phyloP scores from a whole-genome alignment of 2,888 invertebrate genomes.

The Lycia hirtaria region DNA sequence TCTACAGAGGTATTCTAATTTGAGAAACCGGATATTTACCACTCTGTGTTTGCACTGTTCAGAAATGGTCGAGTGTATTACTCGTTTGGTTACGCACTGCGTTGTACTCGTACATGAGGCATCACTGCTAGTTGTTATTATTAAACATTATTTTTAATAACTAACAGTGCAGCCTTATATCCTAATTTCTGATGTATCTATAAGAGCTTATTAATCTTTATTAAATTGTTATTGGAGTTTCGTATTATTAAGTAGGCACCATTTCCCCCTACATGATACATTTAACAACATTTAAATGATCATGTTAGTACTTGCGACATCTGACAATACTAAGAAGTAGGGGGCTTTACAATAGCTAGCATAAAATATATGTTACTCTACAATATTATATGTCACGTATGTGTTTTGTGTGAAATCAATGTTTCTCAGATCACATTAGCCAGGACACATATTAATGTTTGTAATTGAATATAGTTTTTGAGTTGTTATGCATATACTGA shows the following conservation, averaged over 20 bases:
- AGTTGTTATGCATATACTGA: neutral
- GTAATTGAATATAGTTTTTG: neutral
- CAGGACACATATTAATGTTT: neutral
- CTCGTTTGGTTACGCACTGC: conserved; percentile 11
- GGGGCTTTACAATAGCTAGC: conserved; percentile 34
- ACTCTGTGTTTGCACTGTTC: neutral
- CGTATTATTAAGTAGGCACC: conserved; percentile 18
- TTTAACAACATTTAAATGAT: conserved; percentile 6
- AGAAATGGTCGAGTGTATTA: conserved; percentile 2
- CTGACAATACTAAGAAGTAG: conserved; percentile 14
- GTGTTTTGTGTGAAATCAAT: conserved; percentile 28
- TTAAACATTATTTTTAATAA: conserved; percentile 3
- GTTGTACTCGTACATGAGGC: conserved; percentile 9
- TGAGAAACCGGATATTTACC: neutral
- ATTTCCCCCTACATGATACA: neutral
- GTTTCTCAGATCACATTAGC: conserved; percentile 16
- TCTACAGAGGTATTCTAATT: neutral
- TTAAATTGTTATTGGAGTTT: conserved; percentile 28
- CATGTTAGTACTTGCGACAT: neutral
- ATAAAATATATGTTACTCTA: conserved; percentile 31
- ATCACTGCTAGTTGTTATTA: conserved; percentile 7
- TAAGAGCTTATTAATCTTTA: conserved; percentile 32
- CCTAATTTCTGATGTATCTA: conserved; percentile 21
- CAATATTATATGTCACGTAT: conserved; percentile 26
- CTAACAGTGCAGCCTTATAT: conserved; percentile 21